Evolutionary conservation across 2,113 vertebrate genomes (phyloP).

Genomic region (Empidonax alnorum): DNA sequence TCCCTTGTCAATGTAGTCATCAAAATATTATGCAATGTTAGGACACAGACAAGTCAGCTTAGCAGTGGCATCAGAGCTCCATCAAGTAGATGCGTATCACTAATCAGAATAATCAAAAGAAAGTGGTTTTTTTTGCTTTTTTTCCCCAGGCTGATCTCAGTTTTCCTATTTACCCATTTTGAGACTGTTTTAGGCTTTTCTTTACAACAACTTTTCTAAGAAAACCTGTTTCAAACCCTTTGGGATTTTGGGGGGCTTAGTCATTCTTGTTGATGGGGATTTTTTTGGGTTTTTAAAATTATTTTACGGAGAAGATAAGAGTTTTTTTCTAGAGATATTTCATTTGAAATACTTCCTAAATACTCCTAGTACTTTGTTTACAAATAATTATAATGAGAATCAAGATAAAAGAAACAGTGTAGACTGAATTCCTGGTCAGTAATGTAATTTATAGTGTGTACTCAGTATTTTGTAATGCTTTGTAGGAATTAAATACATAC

Average conservation of each 20-base stretch:
- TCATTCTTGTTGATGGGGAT: background rate
- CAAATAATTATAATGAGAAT: background rate
- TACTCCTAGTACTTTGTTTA: background rate
- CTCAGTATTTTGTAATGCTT: background rate
- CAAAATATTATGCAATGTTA: background rate
- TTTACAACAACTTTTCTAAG: background rate
- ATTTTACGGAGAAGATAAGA: background rate
- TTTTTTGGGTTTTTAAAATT: background rate
- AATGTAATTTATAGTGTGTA: background rate
- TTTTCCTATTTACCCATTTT: background rate
- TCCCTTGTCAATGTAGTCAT: background rate
- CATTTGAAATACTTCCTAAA: background rate
- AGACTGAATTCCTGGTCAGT: background rate
- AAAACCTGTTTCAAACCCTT: background rate
- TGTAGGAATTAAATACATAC: background rate
- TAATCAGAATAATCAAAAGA: background rate
- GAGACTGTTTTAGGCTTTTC: background rate
- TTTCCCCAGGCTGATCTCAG: background rate
- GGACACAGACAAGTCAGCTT: background rate
- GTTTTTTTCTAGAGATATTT: background rate
- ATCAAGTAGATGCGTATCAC: background rate
- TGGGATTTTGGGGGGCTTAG: accelerated
- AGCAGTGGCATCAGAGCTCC: background rate
- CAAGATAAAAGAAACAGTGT: background rate
- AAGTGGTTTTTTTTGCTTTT: accelerated